phyloP scores from a whole-genome alignment of 2,113 vertebrate species.

The Gadus chalcogrammus region DNA sequence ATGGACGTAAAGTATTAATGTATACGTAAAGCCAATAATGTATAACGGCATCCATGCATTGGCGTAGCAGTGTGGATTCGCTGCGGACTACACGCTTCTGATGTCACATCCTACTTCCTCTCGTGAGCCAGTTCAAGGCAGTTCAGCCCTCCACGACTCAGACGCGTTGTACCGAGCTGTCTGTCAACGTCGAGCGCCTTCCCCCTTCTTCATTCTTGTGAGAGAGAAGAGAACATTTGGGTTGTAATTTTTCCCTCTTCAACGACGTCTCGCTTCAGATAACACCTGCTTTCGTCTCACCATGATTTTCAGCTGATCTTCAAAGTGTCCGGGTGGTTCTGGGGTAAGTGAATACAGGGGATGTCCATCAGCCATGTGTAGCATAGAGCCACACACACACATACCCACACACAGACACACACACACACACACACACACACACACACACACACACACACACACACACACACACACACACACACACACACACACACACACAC shows the following conservation, averaged over 20 bases:
- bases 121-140: constrained; percentile 66
- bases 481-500: too few species aligned
- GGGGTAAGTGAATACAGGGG: constrained; percentile 60
- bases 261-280: constrained; percentile 51
- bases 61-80: too few species aligned
- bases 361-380: constrained; percentile 61
- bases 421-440: too few species aligned
- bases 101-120: constrained; percentile 58
- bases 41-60: too few species aligned
- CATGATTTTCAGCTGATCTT: constrained; percentile 79
- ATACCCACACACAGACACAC: too few species aligned
- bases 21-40: too few species aligned
- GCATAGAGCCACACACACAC: too few species aligned
- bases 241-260: constrained; percentile 15
- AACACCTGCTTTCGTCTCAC: constrained; percentile 41
- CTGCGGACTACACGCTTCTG: background rate
- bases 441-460: too few species aligned
- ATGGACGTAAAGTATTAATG: too few species aligned
- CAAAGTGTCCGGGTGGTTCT: constrained; percentile 73
- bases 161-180: constrained; percentile 55
- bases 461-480: too few species aligned
- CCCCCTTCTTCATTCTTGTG: constrained; percentile 3
- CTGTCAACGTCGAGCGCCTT: constrained; percentile 33
- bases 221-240: constrained; percentile 31
- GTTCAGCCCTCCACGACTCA: constrained; percentile 52